Evolutionary conservation across 1,140 invertebrate genomes (phyloP), one percentile per base, ranked within the genome.

Genomic region (Calosoma granatense): DNA sequence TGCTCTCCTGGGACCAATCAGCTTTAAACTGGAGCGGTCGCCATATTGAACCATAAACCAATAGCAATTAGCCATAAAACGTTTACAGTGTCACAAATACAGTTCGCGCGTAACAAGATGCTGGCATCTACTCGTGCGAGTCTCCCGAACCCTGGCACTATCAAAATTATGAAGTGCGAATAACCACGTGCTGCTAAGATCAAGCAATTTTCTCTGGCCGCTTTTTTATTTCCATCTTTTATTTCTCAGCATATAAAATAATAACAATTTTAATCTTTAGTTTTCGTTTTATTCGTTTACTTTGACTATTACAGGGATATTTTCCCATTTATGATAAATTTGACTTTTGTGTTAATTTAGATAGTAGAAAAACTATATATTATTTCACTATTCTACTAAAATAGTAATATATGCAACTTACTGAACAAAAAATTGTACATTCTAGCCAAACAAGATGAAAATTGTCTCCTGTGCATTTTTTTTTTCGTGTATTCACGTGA

Each of bases 41-140:
- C 69, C 69, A 71, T 71, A 71, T 71, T 71, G 68, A 64, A 61
- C 56, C 65, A 69, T 71, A 70, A 70, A 71, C 66, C 70, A 66
- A 70, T 68, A 64, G 67, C 70, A 71, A 71, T 71, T 71, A 68
- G 65, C 67, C 56, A 70, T 71, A 71, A 71, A 71, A 67, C 64
- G 63, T 69, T 70, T 71, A 71, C 41, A 47, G 41, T 47, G 9
- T 6, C 41, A 17, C 41, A 47, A 36, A 36, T 36, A 36, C 26
- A 36, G 26, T 9, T 36, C 26, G 26, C n/a, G 26, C n/a, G 6
- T 9, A 6, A 36, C 26, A 47, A 47, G 41, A 47, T 47, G 41
- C 41, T 47, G 41, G 41, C 9, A 47, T 47, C 41, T 17, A 9
- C 41, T 47, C 6, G 6, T 47, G 4, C 26, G 14, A 30, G 14